Conservation (phyloP, 2,888 invertebrate species). For the Epinotia nisella region DNA sequence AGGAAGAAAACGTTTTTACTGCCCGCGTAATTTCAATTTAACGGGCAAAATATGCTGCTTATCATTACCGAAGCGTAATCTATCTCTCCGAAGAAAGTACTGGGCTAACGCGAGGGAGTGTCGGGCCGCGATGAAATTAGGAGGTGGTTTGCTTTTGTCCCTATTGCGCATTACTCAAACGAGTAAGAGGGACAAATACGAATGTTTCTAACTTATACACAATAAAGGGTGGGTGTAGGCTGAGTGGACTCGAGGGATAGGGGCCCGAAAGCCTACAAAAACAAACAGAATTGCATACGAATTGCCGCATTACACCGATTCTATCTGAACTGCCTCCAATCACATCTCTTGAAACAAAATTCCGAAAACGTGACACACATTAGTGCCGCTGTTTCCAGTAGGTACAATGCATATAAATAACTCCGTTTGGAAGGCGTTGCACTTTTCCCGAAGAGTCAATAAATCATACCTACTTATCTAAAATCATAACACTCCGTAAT, state of each 20-base stretch:
- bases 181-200: conserved; percentile 40
- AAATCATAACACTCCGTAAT: no score
- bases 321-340: conserved; percentile 53
- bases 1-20: neutral
- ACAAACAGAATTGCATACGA: conserved; percentile 73
- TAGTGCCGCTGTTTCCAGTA: conserved; percentile 6
- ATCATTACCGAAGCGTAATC: conserved; percentile 36
- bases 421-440: neutral
- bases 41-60: conserved; percentile 31
- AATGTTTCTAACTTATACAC: conserved; percentile 55
- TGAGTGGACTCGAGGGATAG: conserved; percentile 48
- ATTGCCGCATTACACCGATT: conserved; percentile 62
- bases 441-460: neutral
- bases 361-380: conserved; percentile 46
- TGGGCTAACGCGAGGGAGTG: conserved; percentile 16
- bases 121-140: conserved; percentile 24
- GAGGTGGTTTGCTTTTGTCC: conserved; percentile 23
- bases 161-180: conserved; percentile 12
- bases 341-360: conserved; percentile 52
- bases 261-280: conserved; percentile 59
- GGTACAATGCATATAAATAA: neutral
- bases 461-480: no score
- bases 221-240: conserved; percentile 45
- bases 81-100: conserved; percentile 20
- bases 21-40: conserved; percentile 16